Base-by-base conservation (phyloP, 1,140 invertebrate species). In the Drosophila repletoides region DNA sequence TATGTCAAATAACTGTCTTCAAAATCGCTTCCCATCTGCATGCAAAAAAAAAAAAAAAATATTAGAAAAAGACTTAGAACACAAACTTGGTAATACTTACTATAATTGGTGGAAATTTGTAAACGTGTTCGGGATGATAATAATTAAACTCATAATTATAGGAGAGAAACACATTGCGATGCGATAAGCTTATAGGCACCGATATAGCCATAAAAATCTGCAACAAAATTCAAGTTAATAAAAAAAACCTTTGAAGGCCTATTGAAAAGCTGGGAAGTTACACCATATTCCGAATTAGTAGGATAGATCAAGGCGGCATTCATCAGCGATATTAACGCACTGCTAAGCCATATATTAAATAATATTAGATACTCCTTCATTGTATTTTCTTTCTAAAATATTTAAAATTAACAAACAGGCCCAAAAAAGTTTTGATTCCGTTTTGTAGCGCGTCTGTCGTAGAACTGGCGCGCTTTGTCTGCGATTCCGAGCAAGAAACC, bases 71-170 rank as follows among this genome's bases (percentile, higher is more conserved):
- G 33, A 46, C 33, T 77, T 15, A 29, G 5, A 5, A 15, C 24
- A 52, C 43, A 7, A 76, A 69, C 40, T 5, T 10, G 1, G 1
- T 0, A 2, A 7, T 0, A 68, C 77, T 53, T 41, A 89, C 88
- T 59, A 86, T 68, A 45, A 83, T 76, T 2, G 88, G 80, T 0
- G 88, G 88, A 48, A 86, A 65, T 26, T 74, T 72, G 64, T 81
- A 89, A 3, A 80, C 71, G 12, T 72, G 79, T 24, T 84, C 63
- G 2, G 88, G 86, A 0, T 94, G 89, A 61, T 80, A 88, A 89
- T 95, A 95, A 88, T 93, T 94, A 0, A 93, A 93, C 84, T 96
- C 95, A 71, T 95, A 94, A 81, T 95, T 95, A 74, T 94, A 95
- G 0, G 95, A 95, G 7, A 95, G 80, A 60, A 94, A 94, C 10